A percentile compares a stretch with the other conserved stretches of the same genome.
Conservation (phyloP, 2,888 invertebrate genomes). For the Lithophane leautieri region DNA sequence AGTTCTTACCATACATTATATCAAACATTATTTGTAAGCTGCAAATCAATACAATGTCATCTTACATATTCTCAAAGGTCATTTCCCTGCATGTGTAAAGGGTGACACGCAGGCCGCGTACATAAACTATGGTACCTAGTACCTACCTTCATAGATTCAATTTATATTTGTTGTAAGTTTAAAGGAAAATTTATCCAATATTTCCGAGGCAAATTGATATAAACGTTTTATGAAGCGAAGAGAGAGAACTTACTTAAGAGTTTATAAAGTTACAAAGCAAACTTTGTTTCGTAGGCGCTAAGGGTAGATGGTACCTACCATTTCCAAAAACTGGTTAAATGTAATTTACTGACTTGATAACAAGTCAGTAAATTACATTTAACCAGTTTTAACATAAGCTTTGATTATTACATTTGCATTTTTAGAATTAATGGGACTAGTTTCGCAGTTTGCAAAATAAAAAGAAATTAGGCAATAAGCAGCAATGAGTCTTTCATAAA, state of each 20-base stretch:
- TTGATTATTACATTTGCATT: not conserved
- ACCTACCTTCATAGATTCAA: slow-evolving; percentile 41
- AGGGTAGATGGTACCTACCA: slow-evolving; percentile 31
- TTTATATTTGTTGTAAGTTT: slow-evolving; percentile 68
- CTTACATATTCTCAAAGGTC: slow-evolving; percentile 39
- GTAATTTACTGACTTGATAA: not conserved
- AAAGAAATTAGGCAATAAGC: not conserved
- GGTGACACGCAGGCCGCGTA: slow-evolving; percentile 31
- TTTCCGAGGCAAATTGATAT: slow-evolving; percentile 80
- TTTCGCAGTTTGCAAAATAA: not conserved
- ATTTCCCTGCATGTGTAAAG: slow-evolving; percentile 34
- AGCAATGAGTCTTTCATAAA: not conserved
- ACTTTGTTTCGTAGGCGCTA: slow-evolving; percentile 71
- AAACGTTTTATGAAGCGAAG: slow-evolving; percentile 75
- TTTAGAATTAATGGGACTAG: not conserved
- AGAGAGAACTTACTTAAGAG: slow-evolving; percentile 73
- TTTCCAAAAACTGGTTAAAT: slow-evolving; percentile 30
- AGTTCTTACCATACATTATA: not conserved
- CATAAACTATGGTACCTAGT: not conserved
- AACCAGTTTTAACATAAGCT: no score
- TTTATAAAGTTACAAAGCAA: slow-evolving; percentile 77
- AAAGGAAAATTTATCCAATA: slow-evolving; percentile 79
- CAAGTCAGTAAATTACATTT: no score
- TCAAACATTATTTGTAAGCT: slow-evolving; percentile 12
- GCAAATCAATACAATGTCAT: slow-evolving; percentile 43